A percentile compares a stretch with the other conserved stretches of the same genome.
These are phyloP conservation scores for Solen grandis DNA, from an alignment of 1,140 invertebrate genomes.

Conservation along the genomic window DNA sequence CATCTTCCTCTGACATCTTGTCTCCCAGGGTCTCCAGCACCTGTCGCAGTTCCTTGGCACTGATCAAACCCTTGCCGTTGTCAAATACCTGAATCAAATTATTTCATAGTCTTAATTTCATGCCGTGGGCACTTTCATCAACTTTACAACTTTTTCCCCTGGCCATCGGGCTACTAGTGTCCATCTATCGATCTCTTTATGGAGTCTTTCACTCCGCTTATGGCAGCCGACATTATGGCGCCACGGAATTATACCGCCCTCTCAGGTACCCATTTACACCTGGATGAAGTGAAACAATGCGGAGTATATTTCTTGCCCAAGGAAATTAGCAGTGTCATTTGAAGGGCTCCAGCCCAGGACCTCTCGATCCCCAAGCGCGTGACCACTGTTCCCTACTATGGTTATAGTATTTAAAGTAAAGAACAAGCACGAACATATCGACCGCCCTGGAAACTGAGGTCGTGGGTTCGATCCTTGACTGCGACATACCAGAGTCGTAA, in stretches of 20 bases:
- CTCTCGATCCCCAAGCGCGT: not conserved
- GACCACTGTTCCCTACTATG: not conserved
- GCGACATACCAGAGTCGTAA: no score
- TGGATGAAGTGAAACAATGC: no score
- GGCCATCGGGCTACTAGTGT: no score
- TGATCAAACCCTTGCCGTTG: slow-evolving; percentile 44
- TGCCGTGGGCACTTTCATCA: not conserved
- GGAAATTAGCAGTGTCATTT: no score
- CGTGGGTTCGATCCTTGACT: not conserved
- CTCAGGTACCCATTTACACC: no score
- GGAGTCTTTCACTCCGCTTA: no score
- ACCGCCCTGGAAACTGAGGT: not conserved
- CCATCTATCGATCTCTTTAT: no score
- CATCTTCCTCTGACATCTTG: slow-evolving; percentile 19
- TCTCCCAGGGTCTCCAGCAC: slow-evolving; percentile 41
- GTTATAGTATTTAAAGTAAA: not conserved
- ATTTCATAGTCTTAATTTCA: not conserved
- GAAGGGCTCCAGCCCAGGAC: not conserved
- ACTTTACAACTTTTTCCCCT: no score
- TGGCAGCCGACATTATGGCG: no score
- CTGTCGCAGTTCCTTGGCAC: slow-evolving; percentile 1
- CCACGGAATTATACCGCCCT: no score
- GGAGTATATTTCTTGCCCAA: no score
- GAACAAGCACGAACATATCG: not conserved
- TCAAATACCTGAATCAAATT: slow-evolving; percentile 32